phyloP scores from a whole-genome alignment of 2,888 invertebrate species.

The Pterostichus niger region DNA sequence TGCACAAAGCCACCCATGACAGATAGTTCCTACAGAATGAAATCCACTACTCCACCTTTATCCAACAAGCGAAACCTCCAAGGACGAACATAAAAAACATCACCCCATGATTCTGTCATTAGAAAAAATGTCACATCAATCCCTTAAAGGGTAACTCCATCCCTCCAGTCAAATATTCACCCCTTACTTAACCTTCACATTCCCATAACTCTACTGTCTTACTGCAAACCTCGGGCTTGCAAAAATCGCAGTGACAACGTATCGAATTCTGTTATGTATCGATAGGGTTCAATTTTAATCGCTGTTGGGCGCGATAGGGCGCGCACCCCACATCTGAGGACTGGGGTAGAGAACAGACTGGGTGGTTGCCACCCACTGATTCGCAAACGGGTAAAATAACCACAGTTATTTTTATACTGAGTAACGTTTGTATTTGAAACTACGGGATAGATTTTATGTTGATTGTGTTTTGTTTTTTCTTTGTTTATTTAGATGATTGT shows the following conservation, averaged over 20 bases:
- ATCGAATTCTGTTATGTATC: conserved; percentile 76
- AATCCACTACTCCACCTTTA: conserved; percentile 7
- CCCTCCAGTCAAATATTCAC: conserved; percentile 7
- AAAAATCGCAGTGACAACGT: conserved; percentile 76
- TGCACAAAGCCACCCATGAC: no score
- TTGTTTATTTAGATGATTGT: not conserved
- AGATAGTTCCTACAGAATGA: conserved; percentile 3
- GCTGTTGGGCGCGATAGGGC: conserved; percentile 71
- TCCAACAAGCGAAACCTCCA: conserved; percentile 43
- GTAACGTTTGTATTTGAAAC: conserved; percentile 5
- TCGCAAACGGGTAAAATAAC: conserved; percentile 46
- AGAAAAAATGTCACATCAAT: conserved; percentile 71
- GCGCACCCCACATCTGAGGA: conserved; percentile 26
- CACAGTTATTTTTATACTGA: conserved; percentile 56
- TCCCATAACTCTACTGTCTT: not conserved
- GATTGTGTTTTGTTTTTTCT: conserved; percentile 24
- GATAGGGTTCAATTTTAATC: conserved; percentile 76
- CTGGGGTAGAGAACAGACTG: conserved; percentile 32
- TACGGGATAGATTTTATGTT: not conserved
- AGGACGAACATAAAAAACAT: conserved; percentile 58
- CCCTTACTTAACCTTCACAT: not conserved
- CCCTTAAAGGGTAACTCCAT: conserved; percentile 64
- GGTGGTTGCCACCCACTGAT: conserved; percentile 62
- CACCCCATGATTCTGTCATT: conserved; percentile 76
- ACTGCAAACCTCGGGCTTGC: not conserved